phyloP scores from a whole-genome alignment of 2,888 invertebrate genomes.

The Volucella inanis region DNA sequence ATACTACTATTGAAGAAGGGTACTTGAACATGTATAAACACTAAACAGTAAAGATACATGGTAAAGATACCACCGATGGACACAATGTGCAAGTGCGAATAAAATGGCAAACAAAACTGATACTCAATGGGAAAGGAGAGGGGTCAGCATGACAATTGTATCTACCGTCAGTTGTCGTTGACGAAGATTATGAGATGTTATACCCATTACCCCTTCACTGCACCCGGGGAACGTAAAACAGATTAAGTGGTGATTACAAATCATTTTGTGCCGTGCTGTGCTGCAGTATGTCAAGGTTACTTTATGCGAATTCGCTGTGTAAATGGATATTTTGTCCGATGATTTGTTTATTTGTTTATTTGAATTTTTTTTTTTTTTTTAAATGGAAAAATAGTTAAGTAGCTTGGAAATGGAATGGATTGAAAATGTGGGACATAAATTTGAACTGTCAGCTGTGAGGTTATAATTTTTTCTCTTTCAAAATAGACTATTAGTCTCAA shows the following conservation, averaged over 20 bases:
- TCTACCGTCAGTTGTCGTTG: background rate
- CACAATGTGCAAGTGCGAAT: conserved; percentile 56
- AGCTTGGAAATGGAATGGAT: no score
- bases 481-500: no score
- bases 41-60: conserved; percentile 60
- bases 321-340: background rate
- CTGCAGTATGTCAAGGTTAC: conserved; percentile 57
- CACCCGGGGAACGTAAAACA: conserved; percentile 38
- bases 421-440: no score
- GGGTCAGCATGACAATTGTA: conserved; percentile 29
- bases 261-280: conserved; percentile 13
- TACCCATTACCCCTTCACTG: conserved; percentile 1
- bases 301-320: conserved; percentile 42
- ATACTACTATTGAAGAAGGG: conserved; percentile 51
- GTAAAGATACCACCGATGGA: conserved; percentile 44
- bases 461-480: no score
- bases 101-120: conserved; percentile 30
- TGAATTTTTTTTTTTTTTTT: background rate
- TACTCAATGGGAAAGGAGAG: conserved; percentile 1
- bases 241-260: conserved; percentile 60
- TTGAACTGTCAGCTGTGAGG: no score
- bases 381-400: no score
- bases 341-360: background rate
- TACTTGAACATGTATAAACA: conserved; percentile 47
- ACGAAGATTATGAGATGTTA: conserved; percentile 51